Base-by-base conservation (phyloP, 2,888 invertebrate species). In the Micoletzkya japonica region DNA sequence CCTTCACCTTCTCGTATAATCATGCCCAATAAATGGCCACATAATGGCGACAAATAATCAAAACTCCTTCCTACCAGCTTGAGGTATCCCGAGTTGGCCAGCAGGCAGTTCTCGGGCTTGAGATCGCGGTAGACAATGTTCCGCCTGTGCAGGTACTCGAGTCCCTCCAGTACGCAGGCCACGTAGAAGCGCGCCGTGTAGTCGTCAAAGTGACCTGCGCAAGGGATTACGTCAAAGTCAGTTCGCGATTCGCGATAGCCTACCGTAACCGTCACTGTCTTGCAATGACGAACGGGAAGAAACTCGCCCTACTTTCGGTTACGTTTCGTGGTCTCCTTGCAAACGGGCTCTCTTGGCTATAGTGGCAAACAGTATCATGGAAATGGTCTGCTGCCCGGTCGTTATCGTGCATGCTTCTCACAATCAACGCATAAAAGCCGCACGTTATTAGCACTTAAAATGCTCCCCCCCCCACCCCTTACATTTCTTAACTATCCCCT, bases 141-240 rank as follows among this genome's bases (percentile, higher is more conserved):
- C 78, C 95, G 90, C 80, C 93, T 92, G 87, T 98, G 97, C 74
- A 98, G 89, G 87, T 96, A 98, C 86, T 95, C 94, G 87, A 98
- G 95, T 3, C 97, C 97, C 88, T 96, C 95, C 36, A 98, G 92
- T 17, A 98, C 97, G 86, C 97, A 98, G 2, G 93, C 94, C 10
- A 88, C 87, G 87, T 95, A 97, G 88, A 98, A 97, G 78, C 85
- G 71, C 32, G 86, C 85, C 10, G 86, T 86, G 73, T 81, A 82
- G 72, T 86, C 86, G 70, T 86, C 86, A 70, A 86, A 86, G 73
- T 85, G 84, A 54, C 79, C 79, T 73, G 37, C 6, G 32, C 20
- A 7, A 17, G 24, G 56, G 56, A 26, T 10, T 54, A 10, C n/a
- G n/a, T n/a, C n/a, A n/a, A n/a, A n/a, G 71, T 75, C 52, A 74